A percentile compares a stretch with the other conserved stretches of the same genome.
Evolutionary conservation across 2,113 vertebrate species (phyloP).

Genomic region (Meleagris gallopavo): DNA sequence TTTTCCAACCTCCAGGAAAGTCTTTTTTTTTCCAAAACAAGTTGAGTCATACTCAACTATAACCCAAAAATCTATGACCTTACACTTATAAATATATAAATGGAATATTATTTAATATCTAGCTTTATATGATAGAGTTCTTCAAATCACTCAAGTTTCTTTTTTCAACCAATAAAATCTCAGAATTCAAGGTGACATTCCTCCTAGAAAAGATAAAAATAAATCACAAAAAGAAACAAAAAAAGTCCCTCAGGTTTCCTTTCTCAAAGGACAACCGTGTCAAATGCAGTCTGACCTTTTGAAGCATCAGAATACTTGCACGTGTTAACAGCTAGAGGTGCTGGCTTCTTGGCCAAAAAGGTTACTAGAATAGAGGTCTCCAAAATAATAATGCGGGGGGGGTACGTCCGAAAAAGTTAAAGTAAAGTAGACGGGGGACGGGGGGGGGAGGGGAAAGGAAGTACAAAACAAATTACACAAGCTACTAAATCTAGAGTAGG

Average conservation of each 20-base stretch:
- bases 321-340: background rate
- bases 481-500: background rate
- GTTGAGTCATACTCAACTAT: background rate
- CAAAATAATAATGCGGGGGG: background rate
- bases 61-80: background rate
- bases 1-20: slow-evolving; percentile 15
- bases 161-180: background rate
- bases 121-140: background rate
- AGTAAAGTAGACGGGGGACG: too few relatives aligned
- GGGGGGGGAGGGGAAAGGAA: background rate
- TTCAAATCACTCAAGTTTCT: background rate
- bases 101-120: background rate
- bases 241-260: background rate
- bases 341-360: background rate
- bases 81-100: background rate
- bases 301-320: background rate
- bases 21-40: background rate
- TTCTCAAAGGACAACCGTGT: background rate
- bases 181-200: background rate
- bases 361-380: background rate
- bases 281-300: background rate
- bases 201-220: background rate
- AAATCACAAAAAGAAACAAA: background rate
- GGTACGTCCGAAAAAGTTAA: too few relatives aligned
- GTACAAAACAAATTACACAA: background rate